Conservation (phyloP, 2,888 invertebrate genomes). For the Penaeus monodon region DNA sequence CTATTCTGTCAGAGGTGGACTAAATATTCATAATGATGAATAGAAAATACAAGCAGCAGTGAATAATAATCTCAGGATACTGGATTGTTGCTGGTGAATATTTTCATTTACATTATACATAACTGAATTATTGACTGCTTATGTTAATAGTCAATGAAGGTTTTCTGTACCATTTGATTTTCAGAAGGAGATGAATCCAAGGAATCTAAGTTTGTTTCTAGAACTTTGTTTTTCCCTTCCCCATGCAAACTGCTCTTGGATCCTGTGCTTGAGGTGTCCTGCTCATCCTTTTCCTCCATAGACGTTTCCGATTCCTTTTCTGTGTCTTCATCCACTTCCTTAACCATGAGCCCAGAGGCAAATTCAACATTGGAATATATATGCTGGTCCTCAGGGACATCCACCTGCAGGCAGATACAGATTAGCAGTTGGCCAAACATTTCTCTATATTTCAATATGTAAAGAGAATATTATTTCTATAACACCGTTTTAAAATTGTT, state of each 20-base stretch:
- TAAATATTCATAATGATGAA: too few species aligned
- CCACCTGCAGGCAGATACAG: slow-evolving; percentile 21
- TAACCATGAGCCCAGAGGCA: slow-evolving; percentile 43
- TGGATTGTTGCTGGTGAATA: too few species aligned
- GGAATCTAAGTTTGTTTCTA: slow-evolving; percentile 60
- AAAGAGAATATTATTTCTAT: not conserved
- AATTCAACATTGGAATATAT: slow-evolving; percentile 59
- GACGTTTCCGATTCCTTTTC: slow-evolving; percentile 9
- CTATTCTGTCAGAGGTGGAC: too few species aligned
- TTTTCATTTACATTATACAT: too few species aligned
- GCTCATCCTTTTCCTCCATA: not conserved
- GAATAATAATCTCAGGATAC: too few species aligned
- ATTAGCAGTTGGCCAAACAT: not conserved
- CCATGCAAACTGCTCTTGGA: not conserved
- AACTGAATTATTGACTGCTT: too few species aligned
- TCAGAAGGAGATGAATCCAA: slow-evolving; percentile 20
- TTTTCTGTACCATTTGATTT: slow-evolving; percentile 14
- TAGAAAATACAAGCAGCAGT: too few species aligned
- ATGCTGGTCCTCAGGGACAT: slow-evolving; percentile 55
- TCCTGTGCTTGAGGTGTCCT: slow-evolving; percentile 1
- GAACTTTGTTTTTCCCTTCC: slow-evolving; percentile 5
- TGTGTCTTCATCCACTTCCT: slow-evolving; percentile 41
- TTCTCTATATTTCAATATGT: not conserved
- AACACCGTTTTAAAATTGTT: not conserved
- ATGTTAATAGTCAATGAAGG: too few species aligned